Conservation (phyloP, 1,140 invertebrate species). For the Tetranychus urticae region DNA sequence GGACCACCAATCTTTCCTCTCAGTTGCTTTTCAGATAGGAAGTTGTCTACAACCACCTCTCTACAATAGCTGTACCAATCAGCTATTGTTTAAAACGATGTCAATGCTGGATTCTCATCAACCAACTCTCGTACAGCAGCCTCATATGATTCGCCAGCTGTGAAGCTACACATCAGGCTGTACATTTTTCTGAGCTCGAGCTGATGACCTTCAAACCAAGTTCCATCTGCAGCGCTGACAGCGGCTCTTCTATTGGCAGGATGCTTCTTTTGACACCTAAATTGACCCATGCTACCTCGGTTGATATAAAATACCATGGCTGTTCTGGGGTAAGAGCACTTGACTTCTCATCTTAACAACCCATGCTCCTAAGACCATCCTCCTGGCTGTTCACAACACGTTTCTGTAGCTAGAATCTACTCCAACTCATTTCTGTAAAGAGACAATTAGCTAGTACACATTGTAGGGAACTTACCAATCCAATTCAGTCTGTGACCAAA, state of each 20-base stretch:
- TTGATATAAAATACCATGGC: not conserved
- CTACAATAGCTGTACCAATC: not conserved
- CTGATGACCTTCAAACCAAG: not conserved
- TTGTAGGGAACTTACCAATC: no score
- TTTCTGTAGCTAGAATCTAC: no score
- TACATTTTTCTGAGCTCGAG: not conserved
- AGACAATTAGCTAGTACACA: no score
- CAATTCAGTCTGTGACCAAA: no score
- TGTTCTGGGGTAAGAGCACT: not conserved
- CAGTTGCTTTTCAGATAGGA: not conserved
- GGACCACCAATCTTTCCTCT: not conserved
- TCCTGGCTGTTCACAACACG: no score
- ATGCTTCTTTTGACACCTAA: not conserved
- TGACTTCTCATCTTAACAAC: no score
- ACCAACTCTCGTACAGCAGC: not conserved
- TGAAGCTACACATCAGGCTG: not conserved
- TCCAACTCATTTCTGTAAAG: no score
- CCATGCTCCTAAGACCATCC: no score
- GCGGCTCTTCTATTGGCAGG: not conserved
- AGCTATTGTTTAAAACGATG: not conserved
- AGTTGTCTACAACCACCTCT: not conserved
- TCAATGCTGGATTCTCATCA: not conserved
- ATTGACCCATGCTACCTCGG: not conserved
- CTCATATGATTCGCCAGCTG: not conserved
- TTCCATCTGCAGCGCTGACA: not conserved